Conservation (phyloP, 2,113 vertebrate species). For the Heptranchias perlo region DNA sequence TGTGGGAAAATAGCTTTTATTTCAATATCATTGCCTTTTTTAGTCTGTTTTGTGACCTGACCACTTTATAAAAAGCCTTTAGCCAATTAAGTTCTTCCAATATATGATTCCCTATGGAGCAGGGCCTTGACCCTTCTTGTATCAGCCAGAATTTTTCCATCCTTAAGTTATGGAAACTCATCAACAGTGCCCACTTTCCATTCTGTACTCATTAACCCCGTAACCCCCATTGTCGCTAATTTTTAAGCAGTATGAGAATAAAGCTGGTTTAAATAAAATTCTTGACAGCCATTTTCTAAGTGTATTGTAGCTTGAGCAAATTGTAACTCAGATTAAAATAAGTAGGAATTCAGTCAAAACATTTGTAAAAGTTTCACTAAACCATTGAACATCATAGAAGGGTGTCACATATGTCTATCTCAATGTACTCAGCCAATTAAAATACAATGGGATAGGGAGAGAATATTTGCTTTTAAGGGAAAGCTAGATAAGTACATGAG, state of each 20-base stretch:
- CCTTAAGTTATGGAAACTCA: conserved; percentile 18
- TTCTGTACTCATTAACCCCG: conserved; percentile 12
- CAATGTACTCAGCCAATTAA: neutral
- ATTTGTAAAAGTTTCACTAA: neutral
- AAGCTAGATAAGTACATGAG: neutral
- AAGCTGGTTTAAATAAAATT: neutral
- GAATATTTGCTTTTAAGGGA: neutral
- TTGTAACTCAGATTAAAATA: neutral
- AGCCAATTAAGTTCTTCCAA: conserved; percentile 27
- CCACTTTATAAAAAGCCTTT: conserved; percentile 21
- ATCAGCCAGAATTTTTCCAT: conserved; percentile 1
- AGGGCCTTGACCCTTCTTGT: neutral
- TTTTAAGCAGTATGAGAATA: neutral
- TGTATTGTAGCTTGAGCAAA: neutral
- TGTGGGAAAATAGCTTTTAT: conserved; percentile 38
- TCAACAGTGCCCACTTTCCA: conserved; percentile 18
- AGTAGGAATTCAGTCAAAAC: neutral
- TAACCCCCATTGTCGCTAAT: neutral
- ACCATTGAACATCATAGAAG: neutral
- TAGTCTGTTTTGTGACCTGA: conserved; percentile 31
- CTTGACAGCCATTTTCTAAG: neutral
- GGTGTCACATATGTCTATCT: neutral
- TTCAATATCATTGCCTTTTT: conserved; percentile 18
- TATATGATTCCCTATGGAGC: neutral
- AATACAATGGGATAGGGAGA: neutral